phyloP scores from a whole-genome alignment of 2,113 vertebrate genomes.

The Ornithorhynchus anatinus region DNA sequence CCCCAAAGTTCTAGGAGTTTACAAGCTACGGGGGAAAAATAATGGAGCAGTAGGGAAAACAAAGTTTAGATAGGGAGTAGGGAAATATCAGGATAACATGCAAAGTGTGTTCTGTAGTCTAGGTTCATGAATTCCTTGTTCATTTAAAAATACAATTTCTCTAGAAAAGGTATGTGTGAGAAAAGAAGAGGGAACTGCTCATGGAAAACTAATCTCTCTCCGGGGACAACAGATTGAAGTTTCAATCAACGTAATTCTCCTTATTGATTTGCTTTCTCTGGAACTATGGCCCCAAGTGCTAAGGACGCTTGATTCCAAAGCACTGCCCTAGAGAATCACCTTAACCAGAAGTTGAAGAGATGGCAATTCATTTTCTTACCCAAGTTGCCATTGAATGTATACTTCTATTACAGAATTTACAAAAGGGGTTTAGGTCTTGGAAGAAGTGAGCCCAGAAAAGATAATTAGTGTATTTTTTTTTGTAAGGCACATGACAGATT shows the following conservation, averaged over 20 bases:
- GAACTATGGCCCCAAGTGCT: background rate
- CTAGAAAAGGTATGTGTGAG: slow-evolving; percentile 6
- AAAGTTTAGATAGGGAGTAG: no score
- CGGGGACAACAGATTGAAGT: background rate
- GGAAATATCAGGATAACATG: background rate
- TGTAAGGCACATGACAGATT: no score
- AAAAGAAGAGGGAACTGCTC: background rate
- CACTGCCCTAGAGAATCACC: background rate
- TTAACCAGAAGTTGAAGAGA: background rate
- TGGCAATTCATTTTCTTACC: background rate
- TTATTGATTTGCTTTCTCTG: background rate
- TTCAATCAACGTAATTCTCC: background rate
- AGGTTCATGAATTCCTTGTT: slow-evolving; percentile 24
- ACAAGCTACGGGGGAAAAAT: no score
- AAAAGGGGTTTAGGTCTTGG: no score
- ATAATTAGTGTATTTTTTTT: no score
- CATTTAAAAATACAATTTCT: slow-evolving; percentile 37
- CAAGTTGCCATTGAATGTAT: background rate
- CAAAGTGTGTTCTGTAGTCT: slow-evolving; percentile 19
- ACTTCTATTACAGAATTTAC: background rate
- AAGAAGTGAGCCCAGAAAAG: no score
- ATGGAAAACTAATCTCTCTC: background rate
- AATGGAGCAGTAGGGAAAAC: no score
- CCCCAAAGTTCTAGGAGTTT: no score
- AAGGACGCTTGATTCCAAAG: background rate